Conservation (phyloP, 2,888 invertebrate species). For the Abrostola tripartita region DNA sequence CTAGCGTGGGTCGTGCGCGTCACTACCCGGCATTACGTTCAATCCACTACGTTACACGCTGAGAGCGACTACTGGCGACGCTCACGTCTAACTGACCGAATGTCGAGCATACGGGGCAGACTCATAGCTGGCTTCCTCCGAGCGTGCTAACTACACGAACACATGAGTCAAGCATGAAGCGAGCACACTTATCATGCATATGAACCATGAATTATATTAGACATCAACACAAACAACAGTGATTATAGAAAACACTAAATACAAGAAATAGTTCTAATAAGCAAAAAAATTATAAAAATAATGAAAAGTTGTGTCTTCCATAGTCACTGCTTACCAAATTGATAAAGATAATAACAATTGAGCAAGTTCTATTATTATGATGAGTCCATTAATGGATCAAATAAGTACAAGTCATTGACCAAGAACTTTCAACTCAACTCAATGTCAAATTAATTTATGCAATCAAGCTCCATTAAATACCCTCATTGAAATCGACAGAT, state of each 20-base stretch:
- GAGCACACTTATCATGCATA: slow-evolving; percentile 8
- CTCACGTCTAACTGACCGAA: not conserved
- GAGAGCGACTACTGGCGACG: slow-evolving; percentile 13
- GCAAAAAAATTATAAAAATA: not conserved
- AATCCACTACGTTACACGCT: not conserved
- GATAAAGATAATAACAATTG: not conserved
- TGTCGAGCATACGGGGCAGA: slow-evolving; percentile 17
- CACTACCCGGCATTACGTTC: not conserved
- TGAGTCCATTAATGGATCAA: not conserved
- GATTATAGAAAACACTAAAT: not conserved
- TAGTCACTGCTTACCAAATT: slow-evolving; percentile 1
- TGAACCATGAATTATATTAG: slow-evolving; percentile 16
- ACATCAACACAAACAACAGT: slow-evolving; percentile 6
- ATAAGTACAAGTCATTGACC: slow-evolving; percentile 27
- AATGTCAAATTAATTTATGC: slow-evolving; percentile 44
- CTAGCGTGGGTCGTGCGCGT: not conserved
- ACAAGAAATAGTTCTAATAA: too few species aligned
- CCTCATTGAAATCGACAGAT: slow-evolving; percentile 27
- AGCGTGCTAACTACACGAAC: slow-evolving; percentile 36
- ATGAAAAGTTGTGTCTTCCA: not conserved
- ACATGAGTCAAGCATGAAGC: slow-evolving; percentile 17
- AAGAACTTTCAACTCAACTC: slow-evolving; percentile 27
- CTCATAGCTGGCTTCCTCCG: slow-evolving; percentile 64
- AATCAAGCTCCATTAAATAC: slow-evolving; percentile 26
- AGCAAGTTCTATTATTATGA: not conserved